Percentiles rank a stretch among this genome's conserved stretches.
These are phyloP conservation scores for Babyrousa celebensis DNA, from an alignment of 2,797 vertebrate species.

Conservation along the genomic window DNA sequence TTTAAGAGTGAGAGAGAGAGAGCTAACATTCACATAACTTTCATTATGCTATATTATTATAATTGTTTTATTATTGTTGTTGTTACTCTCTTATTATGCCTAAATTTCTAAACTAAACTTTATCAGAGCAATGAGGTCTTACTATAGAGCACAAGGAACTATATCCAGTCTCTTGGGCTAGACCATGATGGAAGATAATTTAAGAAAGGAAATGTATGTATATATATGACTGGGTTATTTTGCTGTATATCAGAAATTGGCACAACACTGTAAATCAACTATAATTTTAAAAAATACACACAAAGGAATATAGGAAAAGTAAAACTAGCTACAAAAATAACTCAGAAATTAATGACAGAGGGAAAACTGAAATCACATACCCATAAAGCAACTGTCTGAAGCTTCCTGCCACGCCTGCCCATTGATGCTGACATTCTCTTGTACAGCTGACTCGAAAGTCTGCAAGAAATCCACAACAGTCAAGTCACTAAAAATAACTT, in stretches of 20 bases:
- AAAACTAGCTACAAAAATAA: slow-evolving; percentile 51
- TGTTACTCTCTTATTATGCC: too few species aligned
- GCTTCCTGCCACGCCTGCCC: slow-evolving; percentile 94
- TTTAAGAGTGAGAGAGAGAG: background rate
- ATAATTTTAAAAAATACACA: background rate
- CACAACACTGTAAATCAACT: background rate
- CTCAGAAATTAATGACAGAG: slow-evolving; percentile 53
- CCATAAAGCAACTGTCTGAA: slow-evolving; percentile 85
- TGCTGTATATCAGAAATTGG: background rate
- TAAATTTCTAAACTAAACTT: slow-evolving; percentile 1
- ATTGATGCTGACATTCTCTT: slow-evolving; percentile 94
- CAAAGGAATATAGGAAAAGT: slow-evolving; percentile 4
- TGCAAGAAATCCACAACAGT: slow-evolving; percentile 87
- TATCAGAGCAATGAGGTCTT: background rate
- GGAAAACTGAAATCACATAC: slow-evolving; percentile 83
- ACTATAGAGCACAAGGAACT: background rate
- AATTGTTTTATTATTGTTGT: background rate
- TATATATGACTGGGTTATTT: background rate
- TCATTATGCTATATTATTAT: background rate
- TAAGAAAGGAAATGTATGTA: background rate
- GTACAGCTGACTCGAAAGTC: slow-evolving; percentile 95
- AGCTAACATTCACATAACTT: background rate
- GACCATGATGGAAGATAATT: background rate
- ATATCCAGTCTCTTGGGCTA: background rate
- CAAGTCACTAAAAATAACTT: slow-evolving; percentile 17